Evolutionary conservation across 2,888 invertebrate species (phyloP), one percentile per base, ranked within the genome.

Genomic region (Harpalus rufipes): DNA sequence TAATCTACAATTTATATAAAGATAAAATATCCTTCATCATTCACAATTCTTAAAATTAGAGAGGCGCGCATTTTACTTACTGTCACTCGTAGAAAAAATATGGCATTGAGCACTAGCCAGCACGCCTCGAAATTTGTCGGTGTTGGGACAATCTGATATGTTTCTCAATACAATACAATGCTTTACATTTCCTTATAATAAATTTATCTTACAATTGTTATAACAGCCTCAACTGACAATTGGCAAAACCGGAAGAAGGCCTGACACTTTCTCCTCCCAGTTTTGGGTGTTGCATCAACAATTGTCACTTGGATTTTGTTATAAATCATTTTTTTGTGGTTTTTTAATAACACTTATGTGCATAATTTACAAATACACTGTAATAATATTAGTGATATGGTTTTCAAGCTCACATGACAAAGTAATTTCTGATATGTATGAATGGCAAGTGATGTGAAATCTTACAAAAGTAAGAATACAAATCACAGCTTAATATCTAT

Each of bases 21-120:
- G 61, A 51, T 76, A 84, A 78, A 84, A 78, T 83, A 83, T 83
- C 76, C 76, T 76, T 16, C 83, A 39, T 59, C 59, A 83, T 32
- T 61, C 14, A 63, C 68, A 68, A 44, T 44, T 41, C 68, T 74
- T 74, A 74, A 74, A 74, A 74, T 74, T 74, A 74, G 44, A 18
- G 21, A 58, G 59, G 74, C 59, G 78, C 41, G 44, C 56, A 1
- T 78, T 8, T 58, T 39, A 25, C 39, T 58, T 25, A 68, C 72
- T 32, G 74, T 44, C 59, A 21, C 58, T 89, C 86, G 89, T 90
- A 90, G 89, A 90, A 90, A 32, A 90, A 90, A 90, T 90, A 90
- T 90, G 88, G 88, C 86, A 86, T 85, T 85, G 85, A 85, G 85
- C 85, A 41, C 68, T 65, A 39, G 59, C 39, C n/a, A 18, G 61